Base-by-base conservation (phyloP, 2,888 invertebrate species). In the Hypomecis atomaria region DNA sequence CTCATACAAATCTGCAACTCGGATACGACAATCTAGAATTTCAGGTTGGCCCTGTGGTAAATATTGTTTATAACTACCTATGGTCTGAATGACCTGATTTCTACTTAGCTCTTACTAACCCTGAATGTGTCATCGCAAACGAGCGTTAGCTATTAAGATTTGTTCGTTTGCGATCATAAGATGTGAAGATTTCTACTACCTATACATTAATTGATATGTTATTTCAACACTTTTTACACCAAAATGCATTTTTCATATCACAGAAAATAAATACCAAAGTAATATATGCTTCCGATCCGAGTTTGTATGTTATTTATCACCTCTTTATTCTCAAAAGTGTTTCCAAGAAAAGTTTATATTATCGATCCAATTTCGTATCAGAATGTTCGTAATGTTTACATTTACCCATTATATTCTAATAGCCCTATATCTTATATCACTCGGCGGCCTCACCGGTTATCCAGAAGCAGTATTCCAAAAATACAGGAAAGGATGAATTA, bases 301-400 rank as follows among this genome's bases (percentile, higher is more conserved):
- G 23, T 23, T 23, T 23, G 23, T 23, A 23, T 23, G 23, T 23
- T 23, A 23, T 23, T 23, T 23, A 23, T 23, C 3, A 23, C 23
- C 23, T 23, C 23, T 23, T 23, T 23, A 23, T 23, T 23, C 23
- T 23, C 3, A 23, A 23, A 23, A 42, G 42, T 13, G 6, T 40
- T 54, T 50, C 50, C 45, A 2, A 4, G 54, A 33, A 60, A 59
- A 52, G 57, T 66, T 69, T 66, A 65, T 65, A 62, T 65, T 49
- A 54, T 40, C 62, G 38, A 59, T 59, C 50, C 57, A 36, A 62
- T 53, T 59, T 64, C 47, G 59, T 58, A 62, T 58, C 66, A 66
- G 60, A 68, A 59, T 52, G 63, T 40, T 65, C 54, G 48, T 38
- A 59, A 34, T 62, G 71, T 67, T 66, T 67, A 67, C 62, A 56